These are phyloP conservation scores for Neoaliturus tenellus DNA, from an alignment of 2,888 invertebrate genomes.

Conservation along the genomic window DNA sequence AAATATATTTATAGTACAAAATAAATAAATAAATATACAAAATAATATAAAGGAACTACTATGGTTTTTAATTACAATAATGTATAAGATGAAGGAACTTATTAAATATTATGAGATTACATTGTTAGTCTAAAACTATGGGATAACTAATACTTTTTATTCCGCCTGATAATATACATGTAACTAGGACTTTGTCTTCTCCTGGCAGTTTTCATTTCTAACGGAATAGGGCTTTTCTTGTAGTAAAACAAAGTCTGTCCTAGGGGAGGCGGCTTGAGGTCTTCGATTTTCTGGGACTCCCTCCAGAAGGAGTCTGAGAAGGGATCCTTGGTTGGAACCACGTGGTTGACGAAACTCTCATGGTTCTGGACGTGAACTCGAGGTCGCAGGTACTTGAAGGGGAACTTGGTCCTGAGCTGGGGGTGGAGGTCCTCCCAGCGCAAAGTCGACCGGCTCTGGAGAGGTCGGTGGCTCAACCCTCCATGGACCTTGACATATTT, in stretches of 20 bases:
- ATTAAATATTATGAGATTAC: background rate
- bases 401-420: background rate
- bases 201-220: background rate
- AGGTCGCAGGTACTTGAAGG: constrained; percentile 5
- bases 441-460: background rate
- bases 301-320: background rate
- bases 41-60: constrained; percentile 5
- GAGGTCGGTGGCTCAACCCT: background rate
- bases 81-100: constrained; percentile 8
- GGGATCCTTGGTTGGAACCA: constrained; percentile 25
- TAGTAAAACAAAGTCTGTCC: background rate
- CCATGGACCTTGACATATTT: constrained; percentile 4
- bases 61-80: background rate
- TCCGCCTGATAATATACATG: background rate
- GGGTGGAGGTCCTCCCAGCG: background rate
- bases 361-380: constrained; percentile 16
- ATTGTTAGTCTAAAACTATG: background rate
- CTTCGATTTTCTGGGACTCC: constrained; percentile 8
- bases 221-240: background rate
- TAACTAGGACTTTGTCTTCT: background rate
- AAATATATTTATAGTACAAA: background rate
- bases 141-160: background rate
- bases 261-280: constrained; percentile 9
- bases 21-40: constrained; percentile 26
- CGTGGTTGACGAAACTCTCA: background rate